Conservation (phyloP, 1,140 invertebrate genomes). For the Heliconius nattereri region DNA sequence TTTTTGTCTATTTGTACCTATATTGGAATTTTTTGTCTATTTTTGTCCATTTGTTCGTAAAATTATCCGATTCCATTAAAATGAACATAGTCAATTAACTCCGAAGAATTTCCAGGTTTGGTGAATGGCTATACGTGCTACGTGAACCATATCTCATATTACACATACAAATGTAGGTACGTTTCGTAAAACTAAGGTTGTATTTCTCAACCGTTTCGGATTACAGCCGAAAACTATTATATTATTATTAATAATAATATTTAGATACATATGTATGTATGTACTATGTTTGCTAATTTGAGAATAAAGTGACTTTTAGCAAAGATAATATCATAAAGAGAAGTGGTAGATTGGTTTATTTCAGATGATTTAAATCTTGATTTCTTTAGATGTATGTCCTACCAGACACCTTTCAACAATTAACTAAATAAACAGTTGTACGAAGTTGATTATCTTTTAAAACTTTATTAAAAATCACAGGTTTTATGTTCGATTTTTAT, state of each 20-base stretch:
- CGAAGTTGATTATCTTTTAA: too few relatives aligned
- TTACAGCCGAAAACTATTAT: slow-evolving; percentile 14
- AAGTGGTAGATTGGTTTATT: too few relatives aligned
- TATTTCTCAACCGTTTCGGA: slow-evolving; percentile 25
- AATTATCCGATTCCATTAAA: neutral
- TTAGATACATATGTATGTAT: neutral
- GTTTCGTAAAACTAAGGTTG: slow-evolving; percentile 35
- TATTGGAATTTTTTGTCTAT: neutral
- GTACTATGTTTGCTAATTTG: neutral
- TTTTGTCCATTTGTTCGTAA: neutral
- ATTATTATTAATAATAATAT: slow-evolving; percentile 8
- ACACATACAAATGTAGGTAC: slow-evolving; percentile 32
- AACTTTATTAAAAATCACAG: too few relatives aligned
- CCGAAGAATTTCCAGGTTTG: slow-evolving; percentile 15
- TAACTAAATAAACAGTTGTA: too few relatives aligned
- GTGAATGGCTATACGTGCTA: slow-evolving; percentile 30
- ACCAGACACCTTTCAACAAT: too few relatives aligned
- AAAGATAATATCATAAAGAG: too few relatives aligned
- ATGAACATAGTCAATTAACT: neutral
- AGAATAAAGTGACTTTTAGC: too few relatives aligned
- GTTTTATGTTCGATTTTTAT: too few relatives aligned
- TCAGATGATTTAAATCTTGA: too few relatives aligned
- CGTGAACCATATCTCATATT: slow-evolving; percentile 35
- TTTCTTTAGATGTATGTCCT: too few relatives aligned
- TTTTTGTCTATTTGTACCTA: too few relatives aligned